phyloP scores from a whole-genome alignment of 2,888 invertebrate genomes.

The Drosophila mulleri region DNA sequence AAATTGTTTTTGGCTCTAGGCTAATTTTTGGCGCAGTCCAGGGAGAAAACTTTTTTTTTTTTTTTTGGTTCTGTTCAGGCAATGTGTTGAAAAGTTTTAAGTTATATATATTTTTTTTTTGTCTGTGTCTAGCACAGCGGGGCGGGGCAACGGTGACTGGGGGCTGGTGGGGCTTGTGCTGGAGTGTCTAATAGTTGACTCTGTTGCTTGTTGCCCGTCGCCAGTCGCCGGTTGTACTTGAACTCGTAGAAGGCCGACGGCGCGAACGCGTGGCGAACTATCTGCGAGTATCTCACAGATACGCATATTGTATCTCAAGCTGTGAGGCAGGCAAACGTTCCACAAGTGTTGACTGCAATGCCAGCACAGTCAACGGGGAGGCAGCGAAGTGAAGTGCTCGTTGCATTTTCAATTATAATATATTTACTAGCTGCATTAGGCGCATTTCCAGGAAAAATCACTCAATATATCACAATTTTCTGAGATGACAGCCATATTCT shows the following conservation, averaged over 20 bases:
- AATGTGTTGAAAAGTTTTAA: slow-evolving; percentile 63
- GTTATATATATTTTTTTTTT: slow-evolving; percentile 51
- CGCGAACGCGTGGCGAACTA: slow-evolving; percentile 38
- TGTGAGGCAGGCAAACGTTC: slow-evolving; percentile 21
- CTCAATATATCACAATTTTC: background rate
- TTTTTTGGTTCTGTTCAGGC: slow-evolving; percentile 28
- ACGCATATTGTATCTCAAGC: slow-evolving; percentile 30
- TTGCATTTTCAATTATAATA: background rate
- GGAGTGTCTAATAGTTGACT: slow-evolving; percentile 44
- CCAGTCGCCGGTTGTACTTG: slow-evolving; percentile 74
- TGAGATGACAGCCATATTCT: background rate
- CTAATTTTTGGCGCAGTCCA: slow-evolving; percentile 44
- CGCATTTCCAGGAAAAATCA: background rate
- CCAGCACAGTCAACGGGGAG: background rate
- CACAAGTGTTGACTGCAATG: slow-evolving; percentile 23
- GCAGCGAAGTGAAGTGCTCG: background rate
- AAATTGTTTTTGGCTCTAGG: slow-evolving; percentile 54
- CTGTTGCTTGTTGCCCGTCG: slow-evolving; percentile 48
- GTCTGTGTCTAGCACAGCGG: slow-evolving; percentile 27
- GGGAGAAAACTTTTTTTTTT: slow-evolving; percentile 23
- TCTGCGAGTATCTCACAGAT: slow-evolving; percentile 55
- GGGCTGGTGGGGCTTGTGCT: background rate
- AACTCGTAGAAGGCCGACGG: slow-evolving; percentile 61
- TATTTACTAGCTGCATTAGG: background rate
- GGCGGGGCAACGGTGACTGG: background rate